These are phyloP conservation scores for Junonia oenone DNA, from an alignment of 2,888 invertebrate species.

Conservation along the genomic window DNA sequence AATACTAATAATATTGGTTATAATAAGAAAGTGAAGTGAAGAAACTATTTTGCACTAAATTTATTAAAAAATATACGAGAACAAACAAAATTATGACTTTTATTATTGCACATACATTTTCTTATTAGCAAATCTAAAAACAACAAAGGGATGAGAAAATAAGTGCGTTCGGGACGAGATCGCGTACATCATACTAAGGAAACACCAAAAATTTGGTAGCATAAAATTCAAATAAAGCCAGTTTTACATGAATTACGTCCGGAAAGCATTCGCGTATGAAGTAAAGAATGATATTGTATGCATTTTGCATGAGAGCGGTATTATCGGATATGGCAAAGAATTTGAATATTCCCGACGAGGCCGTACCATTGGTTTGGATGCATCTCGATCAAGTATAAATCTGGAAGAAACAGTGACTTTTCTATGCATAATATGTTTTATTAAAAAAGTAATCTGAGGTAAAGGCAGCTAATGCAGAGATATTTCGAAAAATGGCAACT, in stretches of 20 bases:
- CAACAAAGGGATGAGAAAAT: background rate
- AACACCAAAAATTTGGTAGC: conserved; percentile 49
- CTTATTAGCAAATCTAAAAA: background rate
- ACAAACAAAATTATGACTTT: background rate
- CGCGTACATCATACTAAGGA: conserved; percentile 18
- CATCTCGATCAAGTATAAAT: conserved; percentile 18
- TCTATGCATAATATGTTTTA: no score
- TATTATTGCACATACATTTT: background rate
- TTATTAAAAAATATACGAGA: no score
- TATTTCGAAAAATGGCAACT: no score
- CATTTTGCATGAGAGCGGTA: conserved; percentile 74
- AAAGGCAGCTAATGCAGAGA: no score
- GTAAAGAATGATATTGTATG: conserved; percentile 77
- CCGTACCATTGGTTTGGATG: conserved; percentile 35
- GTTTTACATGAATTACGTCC: conserved; percentile 72
- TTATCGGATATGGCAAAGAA: conserved; percentile 72
- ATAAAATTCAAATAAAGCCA: conserved; percentile 74
- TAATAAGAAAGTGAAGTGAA: no score
- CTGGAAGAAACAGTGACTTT: no score
- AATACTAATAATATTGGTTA: no score
- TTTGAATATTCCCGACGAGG: conserved; percentile 64
- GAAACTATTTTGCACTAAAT: no score
- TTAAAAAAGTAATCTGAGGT: no score
- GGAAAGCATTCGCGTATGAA: conserved; percentile 64
- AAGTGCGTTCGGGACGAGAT: conserved; percentile 1